Conservation (phyloP, 2,888 invertebrate species). For the Drosophila quinaria region DNA sequence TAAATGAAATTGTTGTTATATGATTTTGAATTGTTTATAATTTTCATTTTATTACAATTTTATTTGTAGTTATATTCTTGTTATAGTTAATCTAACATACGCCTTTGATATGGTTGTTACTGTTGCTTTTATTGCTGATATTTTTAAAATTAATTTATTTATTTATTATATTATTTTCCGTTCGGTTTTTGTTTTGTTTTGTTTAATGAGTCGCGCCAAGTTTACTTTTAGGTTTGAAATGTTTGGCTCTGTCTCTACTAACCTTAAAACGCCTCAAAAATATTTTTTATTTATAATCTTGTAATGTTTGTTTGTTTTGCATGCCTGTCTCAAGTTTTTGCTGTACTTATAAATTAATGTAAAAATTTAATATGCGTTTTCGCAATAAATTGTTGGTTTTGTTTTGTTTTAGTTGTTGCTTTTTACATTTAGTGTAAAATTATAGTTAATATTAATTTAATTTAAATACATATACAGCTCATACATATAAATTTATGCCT, state of each 20-base stretch:
- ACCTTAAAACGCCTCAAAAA: slow-evolving; percentile 81
- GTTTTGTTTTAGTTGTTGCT: slow-evolving; percentile 48
- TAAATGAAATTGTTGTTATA: slow-evolving; percentile 35
- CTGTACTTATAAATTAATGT: slow-evolving; percentile 57
- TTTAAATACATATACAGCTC: slow-evolving; percentile 81
- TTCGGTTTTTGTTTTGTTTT: slow-evolving; percentile 43
- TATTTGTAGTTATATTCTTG: slow-evolving; percentile 41
- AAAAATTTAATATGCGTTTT: slow-evolving; percentile 57
- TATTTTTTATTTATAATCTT: slow-evolving; percentile 11
- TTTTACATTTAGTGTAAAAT: slow-evolving; percentile 80
- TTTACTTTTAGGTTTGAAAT: slow-evolving; percentile 77
- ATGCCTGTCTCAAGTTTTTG: slow-evolving; percentile 49
- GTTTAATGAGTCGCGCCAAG: slow-evolving; percentile 64
- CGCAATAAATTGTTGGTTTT: slow-evolving; percentile 42
- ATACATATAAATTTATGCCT: slow-evolving; percentile 78
- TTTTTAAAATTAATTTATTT: slow-evolving; percentile 47
- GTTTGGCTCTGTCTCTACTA: slow-evolving; percentile 69
- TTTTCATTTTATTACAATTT: slow-evolving; percentile 42
- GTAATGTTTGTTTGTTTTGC: slow-evolving; percentile 37
- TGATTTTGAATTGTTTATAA: slow-evolving; percentile 42
- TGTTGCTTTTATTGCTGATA: slow-evolving; percentile 84
- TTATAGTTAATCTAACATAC: slow-evolving; percentile 81
- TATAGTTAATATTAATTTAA: slow-evolving; percentile 77
- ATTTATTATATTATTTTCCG: slow-evolving; percentile 37
- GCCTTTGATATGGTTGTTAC: slow-evolving; percentile 84